Base-by-base conservation (phyloP, 2,113 vertebrate genomes). In the Etia nguti region DNA sequence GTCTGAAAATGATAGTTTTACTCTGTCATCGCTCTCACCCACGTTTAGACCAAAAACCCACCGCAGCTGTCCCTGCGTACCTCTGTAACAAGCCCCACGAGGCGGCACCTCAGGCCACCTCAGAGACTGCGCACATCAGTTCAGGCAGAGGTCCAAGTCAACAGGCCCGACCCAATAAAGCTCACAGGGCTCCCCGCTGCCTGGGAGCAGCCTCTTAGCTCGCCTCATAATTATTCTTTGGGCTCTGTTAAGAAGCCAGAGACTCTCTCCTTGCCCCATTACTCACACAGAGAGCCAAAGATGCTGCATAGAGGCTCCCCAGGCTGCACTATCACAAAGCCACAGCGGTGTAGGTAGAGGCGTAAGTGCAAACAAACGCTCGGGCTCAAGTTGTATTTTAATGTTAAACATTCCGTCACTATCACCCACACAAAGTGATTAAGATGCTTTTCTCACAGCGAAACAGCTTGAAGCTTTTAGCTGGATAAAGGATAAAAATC, bases 221-320 rank as follows among this genome's bases (percentile, higher is more conserved):
- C 10, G 60, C 83, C 92, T 95, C 89, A 88, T 95, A 92, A 95
- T 94, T 95, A 95, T 95, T 96, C 93, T 83, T 81, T 86, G 86
- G 86, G 91, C 87, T 90, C 84, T 18, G 85, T 91, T 88, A 90
- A 90, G 91, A 87, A 94, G 83, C 92, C 57, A 84, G 92, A 92
- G 87, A 90, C 80, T 81, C 84, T 86, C 87, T 85, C 70, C 59
- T 86, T 85, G 88, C 77, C 86, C 88, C 87, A 91, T 95, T 94
- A 94, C 89, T 95, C 91, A 93, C 91, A 94, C 87, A 87, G 86
- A 87, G 85, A 83, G 80, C 87, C 94, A 92, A 84, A 92, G 86
- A 92, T 86, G 81, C 88, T 22, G 80, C 93, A 86, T 20, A 88
- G 68, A 86, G 86, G 77, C 77, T 90, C 84, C 86, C 81, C 62